Evolutionary conservation across 2,888 invertebrate genomes (phyloP).

Genomic region (Phania funesta): DNA sequence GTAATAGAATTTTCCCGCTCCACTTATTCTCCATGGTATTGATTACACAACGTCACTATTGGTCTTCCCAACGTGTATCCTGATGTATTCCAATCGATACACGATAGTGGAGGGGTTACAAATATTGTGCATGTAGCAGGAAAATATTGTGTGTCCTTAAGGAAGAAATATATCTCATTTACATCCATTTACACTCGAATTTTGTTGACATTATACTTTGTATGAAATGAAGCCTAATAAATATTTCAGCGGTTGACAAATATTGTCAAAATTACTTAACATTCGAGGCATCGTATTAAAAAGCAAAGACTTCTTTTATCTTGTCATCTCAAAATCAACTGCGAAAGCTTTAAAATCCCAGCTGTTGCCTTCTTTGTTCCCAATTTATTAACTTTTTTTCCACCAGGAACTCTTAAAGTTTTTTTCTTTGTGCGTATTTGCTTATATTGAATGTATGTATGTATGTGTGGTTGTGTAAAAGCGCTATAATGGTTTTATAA

Average conservation of each 20-base stretch:
- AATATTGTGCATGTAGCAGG: too few relatives aligned
- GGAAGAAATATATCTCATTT: neutral
- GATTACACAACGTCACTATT: too few relatives aligned
- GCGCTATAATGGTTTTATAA: constrained; percentile 53
- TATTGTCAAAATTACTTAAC: constrained; percentile 40
- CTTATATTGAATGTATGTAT: neutral
- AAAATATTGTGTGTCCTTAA: neutral
- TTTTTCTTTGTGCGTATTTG: constrained; percentile 1
- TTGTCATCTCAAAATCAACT: constrained; percentile 57
- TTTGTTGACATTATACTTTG: neutral
- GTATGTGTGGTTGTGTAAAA: constrained; percentile 4
- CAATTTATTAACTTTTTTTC: constrained; percentile 19
- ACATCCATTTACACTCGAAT: neutral
- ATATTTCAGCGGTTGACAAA: constrained; percentile 29
- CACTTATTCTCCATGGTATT: too few relatives aligned
- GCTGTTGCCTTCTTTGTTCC: constrained; percentile 30
- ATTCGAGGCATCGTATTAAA: constrained; percentile 45
- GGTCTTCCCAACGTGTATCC: too few relatives aligned
- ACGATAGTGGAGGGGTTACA: too few relatives aligned
- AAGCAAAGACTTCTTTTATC: constrained; percentile 26
- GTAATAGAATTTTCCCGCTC: too few relatives aligned
- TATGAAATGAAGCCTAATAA: constrained; percentile 12
- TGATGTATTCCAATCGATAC: too few relatives aligned
- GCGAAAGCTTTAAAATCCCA: constrained; percentile 39
- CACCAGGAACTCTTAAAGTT: constrained; percentile 6